These are phyloP conservation scores for Micrasema longulum DNA, from an alignment of 1,140 invertebrate genomes.

Conservation along the genomic window DNA sequence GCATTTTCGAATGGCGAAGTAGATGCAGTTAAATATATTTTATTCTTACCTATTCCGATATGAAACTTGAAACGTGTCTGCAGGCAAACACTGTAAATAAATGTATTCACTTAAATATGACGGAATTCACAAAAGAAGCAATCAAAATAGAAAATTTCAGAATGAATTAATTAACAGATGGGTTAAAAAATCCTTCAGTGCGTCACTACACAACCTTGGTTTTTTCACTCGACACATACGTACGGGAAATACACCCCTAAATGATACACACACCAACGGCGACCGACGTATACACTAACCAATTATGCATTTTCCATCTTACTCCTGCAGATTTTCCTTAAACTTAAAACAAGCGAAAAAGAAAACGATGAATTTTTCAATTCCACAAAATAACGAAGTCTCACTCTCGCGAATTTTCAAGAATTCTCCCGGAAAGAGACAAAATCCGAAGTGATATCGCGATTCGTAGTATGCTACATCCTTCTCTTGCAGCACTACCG, in stretches of 20 bases:
- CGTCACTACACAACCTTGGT: conserved; percentile 47
- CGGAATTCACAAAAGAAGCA: too few species aligned
- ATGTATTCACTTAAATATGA: conserved; percentile 1
- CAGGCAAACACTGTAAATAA: conserved; percentile 19
- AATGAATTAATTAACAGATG: conserved; percentile 40
- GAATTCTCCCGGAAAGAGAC: conserved; percentile 25
- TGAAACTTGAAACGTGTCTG: background rate
- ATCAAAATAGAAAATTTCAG: conserved; percentile 1
- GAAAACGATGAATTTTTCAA: conserved; percentile 28
- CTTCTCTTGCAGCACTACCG: conserved; percentile 27
- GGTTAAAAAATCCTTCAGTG: conserved; percentile 22
- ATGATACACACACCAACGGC: conserved; percentile 22
- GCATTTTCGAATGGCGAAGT: too few species aligned
- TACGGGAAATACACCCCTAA: background rate
- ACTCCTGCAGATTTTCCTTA: conserved; percentile 6
- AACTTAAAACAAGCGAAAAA: conserved; percentile 24
- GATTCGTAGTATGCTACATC: conserved; percentile 30
- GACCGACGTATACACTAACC: conserved; percentile 26
- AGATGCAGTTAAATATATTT: too few species aligned
- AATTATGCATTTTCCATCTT: conserved; percentile 35
- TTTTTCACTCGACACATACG: conserved; percentile 37
- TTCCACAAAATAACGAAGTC: conserved; percentile 15
- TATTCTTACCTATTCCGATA: conserved; percentile 14
- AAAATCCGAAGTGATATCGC: conserved; percentile 16
- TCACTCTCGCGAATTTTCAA: conserved; percentile 34